Base-by-base conservation (phyloP, 2,888 invertebrate species). In the Lacanobia oleracea region DNA sequence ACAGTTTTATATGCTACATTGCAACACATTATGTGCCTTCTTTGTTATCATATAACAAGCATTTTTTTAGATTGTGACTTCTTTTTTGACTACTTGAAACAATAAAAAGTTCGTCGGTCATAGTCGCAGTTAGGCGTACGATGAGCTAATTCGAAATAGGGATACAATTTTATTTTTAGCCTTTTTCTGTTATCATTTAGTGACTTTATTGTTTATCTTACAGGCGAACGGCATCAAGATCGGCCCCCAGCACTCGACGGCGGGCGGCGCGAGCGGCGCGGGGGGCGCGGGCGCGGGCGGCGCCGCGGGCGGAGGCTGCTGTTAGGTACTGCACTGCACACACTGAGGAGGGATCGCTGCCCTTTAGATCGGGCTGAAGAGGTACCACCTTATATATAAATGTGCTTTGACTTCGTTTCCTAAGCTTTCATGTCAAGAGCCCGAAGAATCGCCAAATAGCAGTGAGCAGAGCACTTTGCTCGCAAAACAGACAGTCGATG, bases 201-300 rank as follows among this genome's bases (percentile, higher is more conserved):
- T 33, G 33, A 33, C 33, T 65, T 40, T 75, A 1, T 75, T 61
- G 12, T 66, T 57, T 5, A 8, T 56, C 7, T 0, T 7, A 51
- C 93, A 99, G 99, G 99, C 99, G 84, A 99, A 99, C 94, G 99
- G 99, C 89, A 99, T 99, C 94, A 99, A 99, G 97, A 99, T 99
- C 90, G 99, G 99, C 68, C 99, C 99, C 79, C 99, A 99, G 95
- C 99, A 99, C 96, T 99, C 99, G 79, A 98, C 99, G 71, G 98
- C 98, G 63, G 98, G 97, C 23, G 97, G 98, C 76, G 98, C 98
- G 84, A 98, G 97, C 77, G 98, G 98, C 81, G 98, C 98, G 77
- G 97, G 97, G 60, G 97, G 97, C 91, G 97, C 97, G 93, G 98
- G 98, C 73, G 97, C 97, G 90, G 98, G 98, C 76, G 97, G 97